These are phyloP conservation scores for Drosophila dives DNA, from an alignment of 2,888 invertebrate species.

Conservation along the genomic window DNA sequence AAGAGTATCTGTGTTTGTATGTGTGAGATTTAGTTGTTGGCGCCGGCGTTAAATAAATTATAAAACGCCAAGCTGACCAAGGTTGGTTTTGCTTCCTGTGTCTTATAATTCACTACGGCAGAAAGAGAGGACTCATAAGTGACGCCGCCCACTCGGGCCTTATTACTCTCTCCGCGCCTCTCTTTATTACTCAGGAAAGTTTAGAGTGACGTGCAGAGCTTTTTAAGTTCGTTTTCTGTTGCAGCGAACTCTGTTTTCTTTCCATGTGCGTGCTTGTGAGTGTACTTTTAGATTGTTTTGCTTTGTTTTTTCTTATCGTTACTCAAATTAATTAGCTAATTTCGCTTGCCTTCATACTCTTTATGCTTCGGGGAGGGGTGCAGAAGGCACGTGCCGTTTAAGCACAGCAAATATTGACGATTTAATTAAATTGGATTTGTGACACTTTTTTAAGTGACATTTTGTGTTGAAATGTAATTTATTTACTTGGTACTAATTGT, in stretches of 20 bases:
- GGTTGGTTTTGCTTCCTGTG: conserved; percentile 5
- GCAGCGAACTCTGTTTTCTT: conserved; percentile 15
- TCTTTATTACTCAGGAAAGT: conserved; percentile 1
- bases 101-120: conserved; percentile 28
- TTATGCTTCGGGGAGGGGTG: neutral
- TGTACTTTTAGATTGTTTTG: conserved; percentile 25
- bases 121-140: conserved; percentile 5
- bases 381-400: conserved; percentile 49
- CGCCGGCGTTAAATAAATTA: conserved; percentile 38
- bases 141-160: conserved; percentile 3
- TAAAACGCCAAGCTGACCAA: conserved; percentile 26
- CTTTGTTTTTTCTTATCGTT: conserved; percentile 25
- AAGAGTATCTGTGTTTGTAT: neutral
- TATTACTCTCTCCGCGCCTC: neutral
- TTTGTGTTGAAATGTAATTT: conserved; percentile 46
- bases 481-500: conserved; percentile 38
- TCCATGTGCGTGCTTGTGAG: neutral
- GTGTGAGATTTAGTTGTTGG: conserved; percentile 2
- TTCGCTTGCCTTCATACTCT: conserved; percentile 47
- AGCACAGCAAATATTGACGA: conserved; percentile 28
- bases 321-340: conserved; percentile 71
- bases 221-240: conserved; percentile 40
- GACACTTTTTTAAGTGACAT: conserved; percentile 27
- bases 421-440: conserved; percentile 42
- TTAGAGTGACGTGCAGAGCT: conserved; percentile 40